phyloP scores from a whole-genome alignment of 2,113 vertebrate species.

The western clawed frog (Xenopus tropicalis) region UCB_Xtro_10.0 CM004443.2:193192501-193193000 shows the following conservation, averaged over 20 bases:
- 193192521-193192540: constrained; percentile 64
- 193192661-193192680: constrained; percentile 75
- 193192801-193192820: too few species aligned
- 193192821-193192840: too few species aligned
- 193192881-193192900: constrained; percentile 10
- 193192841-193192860: too few species aligned
- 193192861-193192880: not conserved
- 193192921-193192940: not conserved
- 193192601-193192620: constrained; percentile 76
- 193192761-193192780: too few species aligned
- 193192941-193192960: constrained; percentile 5
- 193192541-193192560: constrained; percentile 62
- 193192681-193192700: constrained; percentile 61
- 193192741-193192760: too few species aligned
- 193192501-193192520: constrained; percentile 71
- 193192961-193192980: constrained; percentile 2
- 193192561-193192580: constrained; percentile 67
- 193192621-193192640: constrained; percentile 66
- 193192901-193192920: not conserved
- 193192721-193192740: too few species aligned
- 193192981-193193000: not conserved
- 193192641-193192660: constrained; percentile 71
- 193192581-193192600: constrained; percentile 72
- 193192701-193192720: constrained; percentile 37
- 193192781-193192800: too few species aligned